Base-by-base conservation (phyloP, 2,888 invertebrate species). In the Selenia dentaria region DNA sequence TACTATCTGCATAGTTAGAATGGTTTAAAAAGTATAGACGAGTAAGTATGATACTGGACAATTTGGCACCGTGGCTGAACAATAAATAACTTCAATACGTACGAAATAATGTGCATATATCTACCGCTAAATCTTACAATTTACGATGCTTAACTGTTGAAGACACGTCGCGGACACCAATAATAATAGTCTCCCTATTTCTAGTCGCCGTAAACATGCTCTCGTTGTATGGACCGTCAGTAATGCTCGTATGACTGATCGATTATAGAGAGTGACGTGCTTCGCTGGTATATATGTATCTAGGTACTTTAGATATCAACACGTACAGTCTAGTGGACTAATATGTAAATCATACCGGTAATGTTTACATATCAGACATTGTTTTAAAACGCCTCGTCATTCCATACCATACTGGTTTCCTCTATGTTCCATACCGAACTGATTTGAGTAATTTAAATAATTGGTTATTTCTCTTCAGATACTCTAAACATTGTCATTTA, bases 151-250 rank as follows among this genome's bases (percentile, higher is more conserved):
- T 64, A 62, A 67, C 66, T 59, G 57, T 57, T 54, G 52, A 64
- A 59, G 54, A 74, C 35, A 60, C 64, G 77, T 75, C 74, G 66
- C 66, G 51, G 56, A 64, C 51, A 78, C 79, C 71, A 81, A 78
- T 73, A 79, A 76, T 72, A 82, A 79, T 73, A 63, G 56, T 69
- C 69, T 69, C 58, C 76, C 75, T 77, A 76, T 75, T 79, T 81
- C 67, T 64, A 57, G 57, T 60, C 18, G 34, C 34, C 5, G 38
- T 33, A 40, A 46, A 45, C 37, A 40, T 37, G 32, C 3, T 25
- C 9, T 9, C 10, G 6, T 2, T 10, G 10, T 3, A 2, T 1
- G 13, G n/a, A 25, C 22, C 11, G 28, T 42, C 25, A 29, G 28
- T 22, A 4, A 22, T 8, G 16, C 16, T 16, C 16, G 2, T 16